Evolutionary conservation across 1,140 invertebrate genomes (phyloP), one percentile per base, ranked within the genome.

Genomic region (Sminthurides bifidus): DNA sequence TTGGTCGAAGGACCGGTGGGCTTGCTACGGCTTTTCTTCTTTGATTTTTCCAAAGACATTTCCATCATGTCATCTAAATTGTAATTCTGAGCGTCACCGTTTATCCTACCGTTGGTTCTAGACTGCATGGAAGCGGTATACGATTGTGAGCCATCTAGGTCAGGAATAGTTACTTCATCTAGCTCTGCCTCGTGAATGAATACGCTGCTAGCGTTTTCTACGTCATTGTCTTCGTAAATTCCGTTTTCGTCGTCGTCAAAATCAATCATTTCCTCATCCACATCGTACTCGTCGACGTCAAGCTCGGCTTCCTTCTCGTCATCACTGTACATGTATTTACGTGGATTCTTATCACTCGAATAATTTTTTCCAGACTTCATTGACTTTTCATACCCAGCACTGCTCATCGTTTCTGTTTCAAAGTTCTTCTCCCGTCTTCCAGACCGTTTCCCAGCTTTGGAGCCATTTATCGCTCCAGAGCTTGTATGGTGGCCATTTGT

Each of bases 131-230:
- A 5, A 14, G 30, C 26, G 27, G n/a, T 26, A 33, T 27, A 29
- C 45, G 5, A 41, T 37, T 37, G 29, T 30, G 44, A 19, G 17
- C 33, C 15, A 56, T 41, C 14, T 60, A n/a, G n/a, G n/a, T n/a
- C n/a, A n/a, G n/a, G n/a, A n/a, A n/a, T n/a, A n/a, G n/a, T n/a
- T n/a, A n/a, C 55, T 3, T 54, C 31, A 26, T 54, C 53, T 15
- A 30, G 33, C 68, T 80, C 76, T 31, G 73, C 74, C 57, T 79
- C 78, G n/a, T n/a, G n/a, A 26, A 54, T 61, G 30, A 59, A 58
- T 4, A 59, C 45, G 43, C 55, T 58, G 40, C 52, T 52, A 5
- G 19, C 33, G 38, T 43, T 52, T 26, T 66, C 50, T 21, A 61
- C 54, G 14, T 55, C 56, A 31, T 62, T 51, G 17, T 57, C 57